Conservation (phyloP, 2,797 vertebrate species). For the Semaprochilodus insignis region DNA sequence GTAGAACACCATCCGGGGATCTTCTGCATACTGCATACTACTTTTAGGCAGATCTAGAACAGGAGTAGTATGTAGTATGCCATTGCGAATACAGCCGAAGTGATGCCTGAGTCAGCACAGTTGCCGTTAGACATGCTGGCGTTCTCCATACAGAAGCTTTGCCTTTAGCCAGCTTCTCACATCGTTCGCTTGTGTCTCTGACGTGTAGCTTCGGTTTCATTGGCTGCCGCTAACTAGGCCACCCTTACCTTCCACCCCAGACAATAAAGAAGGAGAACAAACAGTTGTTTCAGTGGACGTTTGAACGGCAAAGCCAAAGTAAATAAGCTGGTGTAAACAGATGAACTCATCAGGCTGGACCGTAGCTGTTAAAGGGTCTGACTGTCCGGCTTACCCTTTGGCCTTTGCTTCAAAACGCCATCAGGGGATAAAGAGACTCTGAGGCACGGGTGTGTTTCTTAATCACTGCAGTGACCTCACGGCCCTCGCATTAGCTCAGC, state of each 20-base stretch:
- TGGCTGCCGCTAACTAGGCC: too few species aligned
- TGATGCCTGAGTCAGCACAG: background rate
- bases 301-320: background rate
- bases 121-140: background rate
- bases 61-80: too few species aligned
- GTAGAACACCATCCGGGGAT: too few species aligned
- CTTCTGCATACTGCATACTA: too few species aligned
- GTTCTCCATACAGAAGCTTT: too few species aligned
- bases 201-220: too few species aligned
- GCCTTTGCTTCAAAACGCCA: slow-evolving; percentile 29
- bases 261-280: background rate
- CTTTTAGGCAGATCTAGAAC: too few species aligned
- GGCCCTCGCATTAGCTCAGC: slow-evolving; percentile 8
- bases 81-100: too few species aligned
- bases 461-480: slow-evolving; percentile 43
- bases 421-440: slow-evolving; percentile 31
- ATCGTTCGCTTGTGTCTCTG: background rate
- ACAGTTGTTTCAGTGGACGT: background rate
- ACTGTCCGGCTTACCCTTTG: slow-evolving; percentile 2
- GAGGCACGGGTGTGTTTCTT: slow-evolving; percentile 43
- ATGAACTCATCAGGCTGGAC: slow-evolving; percentile 29
- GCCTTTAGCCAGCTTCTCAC: background rate
- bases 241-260: background rate
- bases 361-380: background rate
- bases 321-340: slow-evolving; percentile 25